Evolutionary conservation across 1,140 invertebrate species (phyloP).

Genomic region (Drosophila quadrilineata): DNA sequence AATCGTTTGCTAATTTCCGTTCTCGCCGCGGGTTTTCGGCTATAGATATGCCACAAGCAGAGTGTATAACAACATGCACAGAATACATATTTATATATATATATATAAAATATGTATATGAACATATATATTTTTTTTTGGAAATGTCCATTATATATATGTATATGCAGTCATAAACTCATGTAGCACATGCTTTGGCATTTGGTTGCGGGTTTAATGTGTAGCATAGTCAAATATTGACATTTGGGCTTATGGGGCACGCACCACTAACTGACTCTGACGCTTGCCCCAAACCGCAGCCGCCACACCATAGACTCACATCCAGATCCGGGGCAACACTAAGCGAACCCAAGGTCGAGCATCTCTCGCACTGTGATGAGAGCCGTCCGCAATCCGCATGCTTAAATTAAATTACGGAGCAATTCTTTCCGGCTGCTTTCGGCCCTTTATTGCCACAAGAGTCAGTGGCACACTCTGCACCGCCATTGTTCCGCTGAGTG

Average conservation of each 20-base stretch:
- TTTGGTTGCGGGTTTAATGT: slow-evolving; percentile 52
- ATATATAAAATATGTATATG: too few relatives aligned
- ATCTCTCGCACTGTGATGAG: background rate
- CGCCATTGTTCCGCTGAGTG: slow-evolving; percentile 48
- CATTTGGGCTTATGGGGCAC: slow-evolving; percentile 71
- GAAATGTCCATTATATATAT: slow-evolving; percentile 47
- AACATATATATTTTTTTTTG: too few relatives aligned
- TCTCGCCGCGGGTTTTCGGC: slow-evolving; percentile 46
- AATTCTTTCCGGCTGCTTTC: slow-evolving; percentile 73
- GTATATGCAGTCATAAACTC: background rate
- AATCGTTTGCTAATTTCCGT: slow-evolving; percentile 79
- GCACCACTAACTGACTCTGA: slow-evolving; percentile 61
- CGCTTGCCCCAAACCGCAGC: slow-evolving; percentile 6
- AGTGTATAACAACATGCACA: too few relatives aligned
- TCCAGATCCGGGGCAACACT: background rate
- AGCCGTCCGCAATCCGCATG: slow-evolving; percentile 22
- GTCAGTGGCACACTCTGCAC: too few relatives aligned
- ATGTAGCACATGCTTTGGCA: slow-evolving; percentile 59
- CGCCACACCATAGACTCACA: too few relatives aligned
- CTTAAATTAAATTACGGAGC: slow-evolving; percentile 77
- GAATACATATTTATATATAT: too few relatives aligned
- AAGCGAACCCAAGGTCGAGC: background rate
- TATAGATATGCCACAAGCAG: slow-evolving; percentile 41
- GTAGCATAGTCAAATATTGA: slow-evolving; percentile 73
- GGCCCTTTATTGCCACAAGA: slow-evolving; percentile 23